Conservation (phyloP, 2,888 invertebrate genomes). For the Sarcophaga carnaria region DNA sequence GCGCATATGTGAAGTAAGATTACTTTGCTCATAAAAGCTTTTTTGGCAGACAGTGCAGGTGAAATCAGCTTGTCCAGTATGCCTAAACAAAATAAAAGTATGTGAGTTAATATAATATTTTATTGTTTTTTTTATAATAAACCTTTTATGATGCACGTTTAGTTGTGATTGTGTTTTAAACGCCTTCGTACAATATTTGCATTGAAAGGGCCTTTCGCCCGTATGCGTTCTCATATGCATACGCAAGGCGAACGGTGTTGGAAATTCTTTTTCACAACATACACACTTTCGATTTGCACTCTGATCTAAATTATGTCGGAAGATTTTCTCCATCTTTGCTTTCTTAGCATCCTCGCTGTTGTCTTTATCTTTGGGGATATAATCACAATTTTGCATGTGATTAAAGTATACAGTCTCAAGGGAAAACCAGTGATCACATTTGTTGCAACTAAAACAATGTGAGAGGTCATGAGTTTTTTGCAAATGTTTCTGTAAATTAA, state of each 20-base stretch:
- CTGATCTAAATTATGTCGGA: not conserved
- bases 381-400: constrained; percentile 57
- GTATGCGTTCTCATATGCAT: constrained; percentile 78
- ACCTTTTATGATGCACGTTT: constrained; percentile 75
- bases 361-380: not conserved
- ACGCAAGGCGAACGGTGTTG: constrained; percentile 73
- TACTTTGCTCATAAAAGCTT: constrained; percentile 77
- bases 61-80: constrained; percentile 78
- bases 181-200: constrained; percentile 76
- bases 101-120: not conserved
- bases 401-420: constrained; percentile 55
- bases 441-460: constrained; percentile 52
- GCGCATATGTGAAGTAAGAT: constrained; percentile 77
- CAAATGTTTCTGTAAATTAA: constrained; percentile 76
- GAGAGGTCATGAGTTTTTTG: constrained; percentile 65
- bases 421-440: constrained; percentile 71
- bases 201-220: constrained; percentile 78
- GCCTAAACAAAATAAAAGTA: constrained; percentile 63
- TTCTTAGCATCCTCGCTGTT: not conserved
- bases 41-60: constrained; percentile 76
- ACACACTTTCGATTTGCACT: constrained; percentile 71
- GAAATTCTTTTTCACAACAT: constrained; percentile 74
- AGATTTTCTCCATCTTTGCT: not conserved
- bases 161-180: constrained; percentile 78
- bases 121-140: constrained; percentile 5